Evolutionary conservation across 2,113 vertebrate genomes (phyloP), one percentile per base, ranked within the genome.

Genomic region (Rafetus swinhoei): DNA sequence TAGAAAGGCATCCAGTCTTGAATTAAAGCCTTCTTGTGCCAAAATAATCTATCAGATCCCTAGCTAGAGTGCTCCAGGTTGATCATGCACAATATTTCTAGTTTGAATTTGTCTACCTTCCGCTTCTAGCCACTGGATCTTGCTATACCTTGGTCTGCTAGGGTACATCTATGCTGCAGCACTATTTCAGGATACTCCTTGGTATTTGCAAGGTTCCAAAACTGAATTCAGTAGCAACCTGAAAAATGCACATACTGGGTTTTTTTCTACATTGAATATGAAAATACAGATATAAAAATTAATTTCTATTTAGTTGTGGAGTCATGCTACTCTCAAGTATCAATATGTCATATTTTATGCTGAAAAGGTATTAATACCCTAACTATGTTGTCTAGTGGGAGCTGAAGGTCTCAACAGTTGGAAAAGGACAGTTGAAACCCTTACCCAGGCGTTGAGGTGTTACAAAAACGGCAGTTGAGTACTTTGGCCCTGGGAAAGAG

Each of bases 311-410:
- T 29, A n/a, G 14, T 54, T 54, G 14, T 54, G 14, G 35, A 55
- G 55, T 69, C 90, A 22, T 7, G 90, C 69, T 95, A 89, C 89
- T 93, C 94, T 88, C 79, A 92, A 90, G 32, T 72, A 72, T 19
- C 92, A 86, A 76, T 32, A 45, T 86, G 88, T 80, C 65, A 5
- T 84, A 74, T 52, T 24, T 92, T 83, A 86, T 88, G 79, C 74
- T 94, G 85, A 79, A 89, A 89, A 81, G 82, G 60, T 90, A 88
- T 90, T 91, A 82, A 92, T 76, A 93, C 82, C 92, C 87, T 92
- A 59, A 84, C 50, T 29, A 4, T 86, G 87, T 83, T 85, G 87
- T 86, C 89, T 91, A 79, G 84, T 88, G 85, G 88, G 93, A 74
- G 84, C 91, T 77, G 92, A 95, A 95, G 35, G 89, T 90, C 94